Percentiles rank a stretch among this genome's conserved stretches.
Evolutionary conservation across 2,113 vertebrate species (phyloP).

Genomic region (Cynocephalus volans): DNA sequence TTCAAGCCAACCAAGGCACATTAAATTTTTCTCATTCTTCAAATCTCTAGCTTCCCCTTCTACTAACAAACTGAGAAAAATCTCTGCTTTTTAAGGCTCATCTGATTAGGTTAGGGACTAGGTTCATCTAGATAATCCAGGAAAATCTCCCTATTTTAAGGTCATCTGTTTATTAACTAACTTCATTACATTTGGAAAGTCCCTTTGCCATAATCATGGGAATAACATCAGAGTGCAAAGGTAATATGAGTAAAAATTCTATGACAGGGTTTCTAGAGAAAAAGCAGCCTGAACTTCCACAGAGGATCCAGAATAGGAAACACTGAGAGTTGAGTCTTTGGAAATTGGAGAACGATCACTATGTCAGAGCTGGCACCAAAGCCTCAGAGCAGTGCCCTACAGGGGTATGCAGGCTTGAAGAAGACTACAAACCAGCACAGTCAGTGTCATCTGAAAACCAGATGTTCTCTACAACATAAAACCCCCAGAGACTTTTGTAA

Average conservation of each 20-base stretch:
- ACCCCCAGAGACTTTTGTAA: slow-evolving; percentile 14
- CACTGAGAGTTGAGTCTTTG: not conserved
- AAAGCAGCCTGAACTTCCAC: not conserved
- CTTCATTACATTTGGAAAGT: not conserved
- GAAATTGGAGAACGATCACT: not conserved
- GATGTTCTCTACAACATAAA: not conserved
- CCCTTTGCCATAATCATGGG: not conserved
- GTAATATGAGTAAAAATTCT: slow-evolving; percentile 30
- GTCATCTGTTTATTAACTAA: not conserved
- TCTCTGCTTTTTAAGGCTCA: not conserved
- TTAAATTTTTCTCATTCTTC: not conserved
- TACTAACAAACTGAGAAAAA: slow-evolving; percentile 18
- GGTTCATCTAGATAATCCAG: not conserved
- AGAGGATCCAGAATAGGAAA: not conserved
- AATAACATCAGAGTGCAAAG: slow-evolving; percentile 38
- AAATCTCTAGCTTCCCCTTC: not conserved
- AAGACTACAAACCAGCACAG: not conserved
- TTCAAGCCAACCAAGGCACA: not conserved
- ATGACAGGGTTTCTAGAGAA: not conserved
- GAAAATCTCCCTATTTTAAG: slow-evolving; percentile 44
- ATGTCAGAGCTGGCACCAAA: not conserved
- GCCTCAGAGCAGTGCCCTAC: not conserved
- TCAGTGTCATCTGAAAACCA: not conserved
- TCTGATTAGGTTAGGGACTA: not conserved
- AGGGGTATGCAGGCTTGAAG: not conserved